phyloP scores from a whole-genome alignment of 2,888 invertebrate genomes.

The Drosophila gaucha region DNA sequence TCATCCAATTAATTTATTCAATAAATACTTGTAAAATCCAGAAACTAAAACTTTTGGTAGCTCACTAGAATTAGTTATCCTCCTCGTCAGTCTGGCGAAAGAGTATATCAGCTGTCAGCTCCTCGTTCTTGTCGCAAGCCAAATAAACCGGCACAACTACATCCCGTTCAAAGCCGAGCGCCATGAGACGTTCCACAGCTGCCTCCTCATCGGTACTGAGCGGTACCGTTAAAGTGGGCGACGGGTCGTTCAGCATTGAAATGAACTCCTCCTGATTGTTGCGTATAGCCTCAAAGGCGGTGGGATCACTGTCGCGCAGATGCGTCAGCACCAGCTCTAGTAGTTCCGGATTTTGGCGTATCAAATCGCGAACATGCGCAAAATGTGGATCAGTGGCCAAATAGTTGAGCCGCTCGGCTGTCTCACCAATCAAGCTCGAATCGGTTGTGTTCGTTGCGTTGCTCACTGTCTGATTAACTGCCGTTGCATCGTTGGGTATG shows the following conservation, averaged over 20 bases:
- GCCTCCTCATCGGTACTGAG: conserved; percentile 62
- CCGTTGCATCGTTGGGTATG: conserved; percentile 86
- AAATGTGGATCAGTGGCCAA: conserved; percentile 26
- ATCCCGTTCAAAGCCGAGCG: conserved; percentile 72
- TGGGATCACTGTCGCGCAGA: conserved; percentile 97
- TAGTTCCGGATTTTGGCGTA: conserved; percentile 96
- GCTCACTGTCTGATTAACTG: neutral
- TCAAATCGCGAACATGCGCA: conserved; percentile 95
- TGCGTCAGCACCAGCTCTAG: conserved; percentile 94
- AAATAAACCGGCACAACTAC: conserved; percentile 71
- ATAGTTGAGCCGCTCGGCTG: conserved; percentile 21
- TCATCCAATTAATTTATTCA: neutral
- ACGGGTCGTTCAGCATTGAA: conserved; percentile 53
- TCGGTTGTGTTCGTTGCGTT: neutral
- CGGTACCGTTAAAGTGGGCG: neutral
- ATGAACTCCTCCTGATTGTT: conserved; percentile 97
- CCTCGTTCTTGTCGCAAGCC: conserved; percentile 79
- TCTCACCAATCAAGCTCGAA: neutral
- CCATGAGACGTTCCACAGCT: conserved; percentile 72
- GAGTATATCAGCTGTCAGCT: conserved; percentile 74
- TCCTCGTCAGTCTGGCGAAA: conserved; percentile 74
- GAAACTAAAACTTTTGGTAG: neutral
- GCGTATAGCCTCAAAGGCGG: conserved; percentile 93
- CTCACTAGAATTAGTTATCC: conserved; percentile 8
- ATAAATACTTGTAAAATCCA: neutral